A percentile compares a stretch with the other conserved stretches of the same genome.
Conservation (phyloP, 2,797 vertebrate genomes). For the Ceryle rudis region DNA sequence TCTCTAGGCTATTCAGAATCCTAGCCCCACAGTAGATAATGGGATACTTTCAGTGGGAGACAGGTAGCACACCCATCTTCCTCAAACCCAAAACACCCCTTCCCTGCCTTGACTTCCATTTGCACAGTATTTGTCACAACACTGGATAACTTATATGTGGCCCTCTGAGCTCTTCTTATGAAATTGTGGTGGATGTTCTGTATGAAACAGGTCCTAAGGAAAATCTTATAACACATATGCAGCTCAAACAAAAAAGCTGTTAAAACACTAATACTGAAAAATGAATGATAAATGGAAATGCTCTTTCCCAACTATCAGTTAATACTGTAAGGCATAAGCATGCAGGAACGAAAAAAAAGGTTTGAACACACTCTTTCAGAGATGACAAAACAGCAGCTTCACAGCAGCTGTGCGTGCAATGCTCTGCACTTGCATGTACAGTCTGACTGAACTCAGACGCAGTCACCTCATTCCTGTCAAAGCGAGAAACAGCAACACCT, state of each 20-base stretch:
- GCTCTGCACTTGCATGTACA: not conserved
- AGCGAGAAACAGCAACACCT: conserved; percentile 34
- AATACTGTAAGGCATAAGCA: not conserved
- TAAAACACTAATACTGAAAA: not conserved
- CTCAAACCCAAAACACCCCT: not conserved
- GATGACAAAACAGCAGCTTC: conserved; percentile 10
- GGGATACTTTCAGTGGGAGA: not conserved
- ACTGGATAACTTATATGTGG: not conserved
- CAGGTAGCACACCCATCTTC: not conserved
- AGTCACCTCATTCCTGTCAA: not conserved
- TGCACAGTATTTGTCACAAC: not conserved
- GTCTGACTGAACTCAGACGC: not conserved
- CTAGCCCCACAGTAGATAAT: not conserved
- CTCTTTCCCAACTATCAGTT: not conserved
- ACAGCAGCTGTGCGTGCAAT: not conserved
- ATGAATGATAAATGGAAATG: not conserved
- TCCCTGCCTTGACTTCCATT: not conserved
- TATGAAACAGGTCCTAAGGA: not conserved
- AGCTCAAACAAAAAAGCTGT: not conserved
- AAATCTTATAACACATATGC: not conserved
- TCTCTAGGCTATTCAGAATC: not conserved
- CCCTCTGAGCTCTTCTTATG: not conserved
- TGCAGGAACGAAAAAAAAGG: not conserved
- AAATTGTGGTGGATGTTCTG: not conserved
- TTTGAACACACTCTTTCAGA: not conserved